Conservation (phyloP, 2,113 vertebrate species). For the Callaeas wilsoni region DNA sequence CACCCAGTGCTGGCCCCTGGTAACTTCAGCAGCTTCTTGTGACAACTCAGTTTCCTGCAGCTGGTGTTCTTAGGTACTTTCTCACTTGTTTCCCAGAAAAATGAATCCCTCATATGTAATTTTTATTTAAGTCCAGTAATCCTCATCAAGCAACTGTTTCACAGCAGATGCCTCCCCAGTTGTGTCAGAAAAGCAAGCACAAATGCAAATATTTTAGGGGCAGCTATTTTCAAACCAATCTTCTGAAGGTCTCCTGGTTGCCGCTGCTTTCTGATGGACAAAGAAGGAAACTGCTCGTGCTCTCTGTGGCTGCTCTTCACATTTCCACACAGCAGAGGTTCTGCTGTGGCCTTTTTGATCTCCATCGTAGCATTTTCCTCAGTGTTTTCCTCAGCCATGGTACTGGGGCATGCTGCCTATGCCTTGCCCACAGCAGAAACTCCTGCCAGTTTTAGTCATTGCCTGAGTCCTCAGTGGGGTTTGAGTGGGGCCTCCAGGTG, state of each 20-base stretch:
- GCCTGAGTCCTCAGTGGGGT: not conserved
- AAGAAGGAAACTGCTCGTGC: not conserved
- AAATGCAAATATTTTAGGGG: not conserved
- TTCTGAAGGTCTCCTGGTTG: not conserved
- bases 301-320: not conserved
- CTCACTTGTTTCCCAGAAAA: not conserved
- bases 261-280: not conserved
- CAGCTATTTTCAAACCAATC: not conserved
- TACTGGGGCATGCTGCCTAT: rapidly evolving
- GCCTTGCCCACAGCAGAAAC: not conserved
- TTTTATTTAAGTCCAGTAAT: not conserved
- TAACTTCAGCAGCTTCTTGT: not conserved
- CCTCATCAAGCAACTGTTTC: not conserved
- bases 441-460: not conserved
- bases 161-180: rapidly evolving
- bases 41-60: not conserved
- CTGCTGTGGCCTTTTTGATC: not conserved
- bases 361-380: not conserved
- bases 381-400: not conserved
- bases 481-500: not conserved
- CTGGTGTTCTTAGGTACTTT: not conserved
- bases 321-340: not conserved
- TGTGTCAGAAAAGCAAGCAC: not conserved
- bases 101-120: not conserved
- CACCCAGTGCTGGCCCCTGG: not conserved